phyloP scores from a whole-genome alignment of 1,140 invertebrate genomes.

The Forficula auricularia region DNA sequence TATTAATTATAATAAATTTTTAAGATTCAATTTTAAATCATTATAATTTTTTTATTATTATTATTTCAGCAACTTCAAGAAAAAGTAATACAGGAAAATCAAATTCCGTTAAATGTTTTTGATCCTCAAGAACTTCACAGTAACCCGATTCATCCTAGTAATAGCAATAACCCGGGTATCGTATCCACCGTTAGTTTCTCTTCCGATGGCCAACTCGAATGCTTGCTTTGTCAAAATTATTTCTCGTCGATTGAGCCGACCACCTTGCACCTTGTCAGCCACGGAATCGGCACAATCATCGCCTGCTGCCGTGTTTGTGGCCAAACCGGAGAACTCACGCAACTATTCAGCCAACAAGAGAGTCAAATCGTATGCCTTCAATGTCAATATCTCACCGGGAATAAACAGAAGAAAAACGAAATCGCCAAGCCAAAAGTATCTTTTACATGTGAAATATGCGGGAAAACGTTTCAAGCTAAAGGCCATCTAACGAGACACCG shows the following conservation, averaged over 20 bases:
- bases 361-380: slow-evolving; percentile 5
- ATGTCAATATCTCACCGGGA: slow-evolving; percentile 2
- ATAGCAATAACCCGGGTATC: too few relatives aligned
- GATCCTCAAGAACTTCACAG: too few relatives aligned
- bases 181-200: slow-evolving; percentile 9
- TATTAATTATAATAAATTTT: too few relatives aligned
- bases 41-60: too few relatives aligned
- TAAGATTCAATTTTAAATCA: too few relatives aligned
- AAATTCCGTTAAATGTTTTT: too few relatives aligned
- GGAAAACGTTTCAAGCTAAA: slow-evolving; percentile 17
- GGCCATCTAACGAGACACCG: slow-evolving; percentile 17
- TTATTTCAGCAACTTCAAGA: too few relatives aligned
- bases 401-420: neutral
- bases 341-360: slow-evolving; percentile 8
- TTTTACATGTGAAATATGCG: slow-evolving; percentile 18
- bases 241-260: slow-evolving; percentile 9
- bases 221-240: slow-evolving; percentile 10
- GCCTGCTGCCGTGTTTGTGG: slow-evolving; percentile 13
- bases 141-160: too few relatives aligned
- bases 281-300: slow-evolving; percentile 14
- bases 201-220: slow-evolving; percentile 10
- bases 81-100: too few relatives aligned
- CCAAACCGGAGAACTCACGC: slow-evolving; percentile 9
- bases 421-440: neutral
- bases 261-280: slow-evolving; percentile 13